These are phyloP conservation scores for Hydraecia micacea DNA, from an alignment of 2,888 invertebrate species.

Conservation along the genomic window DNA sequence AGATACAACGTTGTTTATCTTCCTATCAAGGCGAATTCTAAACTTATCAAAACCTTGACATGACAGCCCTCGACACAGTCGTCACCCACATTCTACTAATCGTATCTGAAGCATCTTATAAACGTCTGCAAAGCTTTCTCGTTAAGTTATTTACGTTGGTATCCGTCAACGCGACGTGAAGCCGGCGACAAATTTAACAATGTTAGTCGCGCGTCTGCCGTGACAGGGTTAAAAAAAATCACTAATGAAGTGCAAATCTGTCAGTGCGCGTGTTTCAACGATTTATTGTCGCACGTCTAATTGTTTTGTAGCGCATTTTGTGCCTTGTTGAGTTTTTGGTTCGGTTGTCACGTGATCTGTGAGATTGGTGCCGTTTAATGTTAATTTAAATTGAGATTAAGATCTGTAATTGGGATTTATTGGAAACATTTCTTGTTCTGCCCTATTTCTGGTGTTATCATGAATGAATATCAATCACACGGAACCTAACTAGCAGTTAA, in stretches of 20 bases:
- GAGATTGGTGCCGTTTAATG: conserved; percentile 32
- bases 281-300: conserved; percentile 81
- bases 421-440: background rate
- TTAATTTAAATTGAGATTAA: conserved; percentile 21
- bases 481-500: background rate
- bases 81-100: conserved; percentile 39
- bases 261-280: conserved; percentile 79
- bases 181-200: conserved; percentile 88
- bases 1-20: background rate
- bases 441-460: background rate
- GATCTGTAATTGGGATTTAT: conserved; percentile 21
- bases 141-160: conserved; percentile 83
- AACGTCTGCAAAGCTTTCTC: conserved; percentile 72
- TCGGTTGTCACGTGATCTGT: conserved; percentile 59
- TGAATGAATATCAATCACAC: background rate
- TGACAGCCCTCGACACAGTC: conserved; percentile 21
- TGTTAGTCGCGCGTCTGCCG: conserved; percentile 75
- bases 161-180: conserved; percentile 82
- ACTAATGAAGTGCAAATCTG: conserved; percentile 88
- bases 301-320: conserved; percentile 75
- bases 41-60: conserved; percentile 28
- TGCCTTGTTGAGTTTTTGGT: conserved; percentile 66
- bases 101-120: conserved; percentile 36
- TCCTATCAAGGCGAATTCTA: background rate
- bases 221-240: conserved; percentile 72